phyloP scores from a whole-genome alignment of 2,113 vertebrate species.

The Pygoscelis antarcticus region DNA sequence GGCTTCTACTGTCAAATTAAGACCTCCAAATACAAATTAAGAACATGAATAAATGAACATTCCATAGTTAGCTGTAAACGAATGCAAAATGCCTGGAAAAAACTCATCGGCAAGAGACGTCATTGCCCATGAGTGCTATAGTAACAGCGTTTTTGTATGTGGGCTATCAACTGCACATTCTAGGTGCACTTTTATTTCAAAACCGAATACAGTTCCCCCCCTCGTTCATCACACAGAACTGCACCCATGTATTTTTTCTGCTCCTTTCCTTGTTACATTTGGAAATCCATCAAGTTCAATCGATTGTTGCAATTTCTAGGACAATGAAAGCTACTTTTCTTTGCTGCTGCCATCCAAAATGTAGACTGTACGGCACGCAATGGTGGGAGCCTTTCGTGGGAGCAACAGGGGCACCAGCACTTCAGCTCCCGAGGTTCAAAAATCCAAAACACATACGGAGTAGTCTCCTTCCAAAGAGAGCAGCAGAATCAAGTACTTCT shows the following conservation, averaged over 20 bases:
- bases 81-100: background rate
- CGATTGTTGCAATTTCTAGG: background rate
- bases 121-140: background rate
- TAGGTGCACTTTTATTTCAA: background rate
- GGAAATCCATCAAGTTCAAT: background rate
- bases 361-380: fast-evolving
- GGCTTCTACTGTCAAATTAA: background rate
- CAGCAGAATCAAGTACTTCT: background rate
- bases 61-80: background rate
- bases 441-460: fast-evolving
- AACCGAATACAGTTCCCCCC: background rate
- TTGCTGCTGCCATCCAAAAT: background rate
- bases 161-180: too few species aligned
- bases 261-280: background rate
- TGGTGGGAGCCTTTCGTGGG: background rate
- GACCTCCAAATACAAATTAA: background rate
- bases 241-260: background rate
- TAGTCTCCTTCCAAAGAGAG: background rate
- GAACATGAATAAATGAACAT: background rate
- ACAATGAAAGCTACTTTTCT: background rate
- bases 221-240: background rate
- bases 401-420: background rate
- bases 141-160: fast-evolving
- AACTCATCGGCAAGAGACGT: fast-evolving
- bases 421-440: background rate